These are phyloP conservation scores for Lordiphosa stackelbergi DNA, from an alignment of 1,140 invertebrate genomes.

Conservation along the genomic window DNA sequence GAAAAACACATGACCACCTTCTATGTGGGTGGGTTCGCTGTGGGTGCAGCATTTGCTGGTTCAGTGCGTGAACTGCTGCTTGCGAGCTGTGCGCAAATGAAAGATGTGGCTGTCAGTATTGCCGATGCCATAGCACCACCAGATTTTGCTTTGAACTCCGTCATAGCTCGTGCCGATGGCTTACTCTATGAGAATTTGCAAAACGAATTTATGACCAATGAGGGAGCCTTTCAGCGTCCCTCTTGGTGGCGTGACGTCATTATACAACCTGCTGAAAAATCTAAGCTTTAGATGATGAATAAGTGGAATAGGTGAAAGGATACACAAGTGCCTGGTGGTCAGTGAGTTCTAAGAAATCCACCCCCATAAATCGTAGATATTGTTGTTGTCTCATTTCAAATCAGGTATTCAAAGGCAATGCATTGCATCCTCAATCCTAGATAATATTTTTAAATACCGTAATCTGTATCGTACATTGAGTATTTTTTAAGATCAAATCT, in stretches of 20 bases:
- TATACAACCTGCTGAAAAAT: conserved; percentile 59
- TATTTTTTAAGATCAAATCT: conserved; percentile 42
- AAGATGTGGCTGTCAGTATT: conserved; percentile 86
- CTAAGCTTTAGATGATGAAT: conserved; percentile 52
- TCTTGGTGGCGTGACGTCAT: conserved; percentile 88
- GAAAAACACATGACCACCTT: conserved; percentile 87
- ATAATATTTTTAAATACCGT: conserved; percentile 21
- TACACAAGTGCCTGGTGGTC: conserved; percentile 49
- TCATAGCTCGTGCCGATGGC: conserved; percentile 89
- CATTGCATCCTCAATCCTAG: conserved; percentile 21
- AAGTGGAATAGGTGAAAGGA: not conserved
- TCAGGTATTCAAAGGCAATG: conserved; percentile 25
- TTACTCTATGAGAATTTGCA: conserved; percentile 91
- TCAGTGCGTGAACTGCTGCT: conserved; percentile 83
- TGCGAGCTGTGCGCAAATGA: conserved; percentile 83
- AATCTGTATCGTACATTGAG: conserved; percentile 28
- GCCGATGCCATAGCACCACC: conserved; percentile 92
- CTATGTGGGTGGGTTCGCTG: conserved; percentile 85
- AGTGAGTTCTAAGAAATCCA: not conserved
- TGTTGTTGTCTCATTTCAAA: conserved; percentile 41
- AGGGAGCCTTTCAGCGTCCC: conserved; percentile 85
- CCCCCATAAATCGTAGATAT: conserved; percentile 16
- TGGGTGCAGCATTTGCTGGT: conserved; percentile 78
- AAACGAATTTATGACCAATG: conserved; percentile 84
- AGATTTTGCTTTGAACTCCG: conserved; percentile 92